Base-by-base conservation (phyloP, 2,113 vertebrate genomes). In the Physeter macrocephalus region DNA sequence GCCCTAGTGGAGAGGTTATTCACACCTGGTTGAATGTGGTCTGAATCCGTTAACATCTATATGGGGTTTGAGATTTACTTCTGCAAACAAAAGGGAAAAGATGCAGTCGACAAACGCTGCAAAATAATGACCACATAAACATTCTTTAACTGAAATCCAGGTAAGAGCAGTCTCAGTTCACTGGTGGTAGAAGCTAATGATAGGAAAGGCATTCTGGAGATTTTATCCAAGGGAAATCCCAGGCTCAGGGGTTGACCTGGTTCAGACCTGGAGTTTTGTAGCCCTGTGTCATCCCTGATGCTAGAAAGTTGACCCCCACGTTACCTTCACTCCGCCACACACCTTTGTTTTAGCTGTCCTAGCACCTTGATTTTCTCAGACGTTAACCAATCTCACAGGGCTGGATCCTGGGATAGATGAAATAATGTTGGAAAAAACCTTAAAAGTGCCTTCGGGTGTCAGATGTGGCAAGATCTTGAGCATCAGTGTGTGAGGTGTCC, bases 291-390 rank as follows among this genome's bases (percentile, higher is more conserved):
- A 25, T n/a, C 39, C 61, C 43, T 18, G 34, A 31, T 25, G 54
- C 27, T 80, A 18, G 69, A 2, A 80, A 77, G 39, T 31, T 46
- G n/a, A n/a, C 62, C 8, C 8, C 57, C 87, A 8, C 0, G 3
- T 10, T 8, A 4, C 23, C 34, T 39, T 84, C 8, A 7, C n/a
- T 3, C 15, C 1, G 0, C 71, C 43, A 1, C 0, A 6, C 64
- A 2, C 61, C 77, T 80, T 25, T n/a, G 31, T 36, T 57, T 25
- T 57, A 36, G 43, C 27, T 72, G 25, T 21, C 43, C 31, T 4
- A 27, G 83, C 29, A 14, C 54, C 69, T 67, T 15, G 6, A 21
- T 36, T 72, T 81, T 66, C 71, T 83, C 46, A 8, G 77, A 14
- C 8, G 6, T 75, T 39, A 81, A 1, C 77, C 0, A 4, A n/a